Evolutionary conservation across 2,113 vertebrate genomes (phyloP), one percentile per base, ranked within the genome.

Genomic region (Hemichromis elongatus): DNA sequence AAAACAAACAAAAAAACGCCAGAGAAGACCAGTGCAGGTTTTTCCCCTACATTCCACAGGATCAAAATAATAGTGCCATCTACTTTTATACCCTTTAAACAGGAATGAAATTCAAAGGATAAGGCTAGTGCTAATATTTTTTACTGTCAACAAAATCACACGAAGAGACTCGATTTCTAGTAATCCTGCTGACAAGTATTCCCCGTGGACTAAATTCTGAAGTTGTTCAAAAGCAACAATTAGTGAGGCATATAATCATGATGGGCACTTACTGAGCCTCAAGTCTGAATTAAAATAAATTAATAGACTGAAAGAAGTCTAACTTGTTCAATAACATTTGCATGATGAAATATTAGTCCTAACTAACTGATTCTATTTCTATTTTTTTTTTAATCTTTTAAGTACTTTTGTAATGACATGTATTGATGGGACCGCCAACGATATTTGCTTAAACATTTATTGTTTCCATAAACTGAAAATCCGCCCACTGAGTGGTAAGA

Each of bases 11-110:
- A 21, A 13, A 52, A 87, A 77, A 12, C 37, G 12, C 13, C 57
- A 57, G 33, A 78, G 78, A 14, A 33, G 45, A 81, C 54, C 35
- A 82, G 80, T 56, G 54, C 59, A 19, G 45, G 13, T 40, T 21
- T 18, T 53, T 9, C 47, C 50, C 35, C 21, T 4, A 24, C 45
- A 35, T 24, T 75, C 61, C n/a, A 52, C 30, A 53, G 30, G 9
- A 42, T 79, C 19, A 77, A 42, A 88, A 83, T 86, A 28, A 19
- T 55, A 77, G 53, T 70, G 80, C 28, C 40, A 24, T 37, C 28
- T 59, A 87, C 19, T 70, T 7, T 45, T 8, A 28, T 11, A 9
- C 37, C 40, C 12, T 68, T 61, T 61, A 55, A 54, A 57, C 56
- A 50, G 21, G 55, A 66, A 66, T 14, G 12, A 42, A 8, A 18